Base-by-base conservation (phyloP, 2,113 vertebrate genomes). In the Corythoichthys haematopterus region DNA sequence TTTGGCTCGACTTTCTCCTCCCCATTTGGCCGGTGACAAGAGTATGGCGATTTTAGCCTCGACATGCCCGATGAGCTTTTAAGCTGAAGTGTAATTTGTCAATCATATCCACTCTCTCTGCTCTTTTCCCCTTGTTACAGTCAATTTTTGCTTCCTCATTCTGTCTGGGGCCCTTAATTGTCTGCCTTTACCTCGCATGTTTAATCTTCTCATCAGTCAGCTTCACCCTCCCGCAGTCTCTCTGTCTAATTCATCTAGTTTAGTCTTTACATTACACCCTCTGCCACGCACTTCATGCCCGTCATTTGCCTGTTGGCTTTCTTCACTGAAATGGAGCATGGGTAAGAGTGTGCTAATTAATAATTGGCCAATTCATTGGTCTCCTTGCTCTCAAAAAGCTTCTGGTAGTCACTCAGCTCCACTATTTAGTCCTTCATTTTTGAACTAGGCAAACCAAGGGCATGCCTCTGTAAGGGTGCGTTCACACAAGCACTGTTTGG, bases 51-150 rank as follows among this genome's bases (percentile, higher is more conserved):
- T 58, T 77, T 66, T 65, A 65, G 68, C 80, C 69, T 61, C 53
- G 75, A 77, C 60, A 15, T 74, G 46, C 64, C 50, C 52, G 72
- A 84, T 84, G 74, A 74, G 58, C 85, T 71, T 59, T 68, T 13
- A 11, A 53, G 43, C 58, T 64, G 46, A 40, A 67, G 63, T 45
- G 20, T 66, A 38, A 66, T 82, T 75, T 72, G 36, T 83, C 70
- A 75, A 66, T 28, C 67, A 15, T 28, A 58, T 70, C 64, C 15
- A 33, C 43, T 63, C 38, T 28, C 65, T 35, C 1, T 45, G 48
- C 56, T 56, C 63, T 16, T 37, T 69, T 69, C 66, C 37, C 40
- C 56, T 59, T 70, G 36, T 68, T 80, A 28, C 66, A 68, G 60
- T 66, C 63, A 64, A 61, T 81, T 76, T 64, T 73, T 69, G 74